phyloP scores from a whole-genome alignment of 2,888 invertebrate genomes.

The Rhagium mordax region DNA sequence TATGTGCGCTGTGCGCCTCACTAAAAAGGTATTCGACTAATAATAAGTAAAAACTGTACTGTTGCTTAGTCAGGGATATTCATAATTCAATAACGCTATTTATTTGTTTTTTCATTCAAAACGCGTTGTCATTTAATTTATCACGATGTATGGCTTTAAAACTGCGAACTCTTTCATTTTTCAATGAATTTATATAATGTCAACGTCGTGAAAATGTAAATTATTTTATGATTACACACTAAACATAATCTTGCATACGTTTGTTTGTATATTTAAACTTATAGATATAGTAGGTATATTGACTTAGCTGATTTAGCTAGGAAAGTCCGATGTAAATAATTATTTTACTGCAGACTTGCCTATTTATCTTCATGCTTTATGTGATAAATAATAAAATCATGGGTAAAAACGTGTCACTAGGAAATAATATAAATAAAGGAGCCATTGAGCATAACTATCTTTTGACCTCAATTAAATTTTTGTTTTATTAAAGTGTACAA shows the following conservation, averaged over 20 bases:
- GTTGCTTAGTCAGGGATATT: background rate
- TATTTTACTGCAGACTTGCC: background rate
- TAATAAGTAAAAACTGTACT: background rate
- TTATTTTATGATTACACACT: background rate
- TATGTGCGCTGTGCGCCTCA: background rate
- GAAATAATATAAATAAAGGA: slow-evolving; percentile 7
- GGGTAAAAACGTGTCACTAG: background rate
- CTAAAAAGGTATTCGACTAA: background rate
- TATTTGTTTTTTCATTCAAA: background rate
- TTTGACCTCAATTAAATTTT: slow-evolving; percentile 21
- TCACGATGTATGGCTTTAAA: slow-evolving; percentile 1
- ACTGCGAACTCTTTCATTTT: background rate
- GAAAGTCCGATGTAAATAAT: background rate
- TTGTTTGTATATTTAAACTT: background rate
- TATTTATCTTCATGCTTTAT: background rate
- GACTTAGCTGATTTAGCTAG: background rate
- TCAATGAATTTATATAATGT: slow-evolving; percentile 1
- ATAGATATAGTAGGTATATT: too few relatives aligned
- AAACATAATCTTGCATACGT: background rate
- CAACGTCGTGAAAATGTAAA: slow-evolving; percentile 22
- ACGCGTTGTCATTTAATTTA: too few relatives aligned
- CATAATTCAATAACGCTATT: background rate
- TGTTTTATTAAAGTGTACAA: slow-evolving; percentile 15
- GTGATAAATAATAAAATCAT: background rate
- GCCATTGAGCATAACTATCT: slow-evolving; percentile 2